Conservation (phyloP, 2,888 invertebrate species). For the Rhamnusium bicolor region DNA sequence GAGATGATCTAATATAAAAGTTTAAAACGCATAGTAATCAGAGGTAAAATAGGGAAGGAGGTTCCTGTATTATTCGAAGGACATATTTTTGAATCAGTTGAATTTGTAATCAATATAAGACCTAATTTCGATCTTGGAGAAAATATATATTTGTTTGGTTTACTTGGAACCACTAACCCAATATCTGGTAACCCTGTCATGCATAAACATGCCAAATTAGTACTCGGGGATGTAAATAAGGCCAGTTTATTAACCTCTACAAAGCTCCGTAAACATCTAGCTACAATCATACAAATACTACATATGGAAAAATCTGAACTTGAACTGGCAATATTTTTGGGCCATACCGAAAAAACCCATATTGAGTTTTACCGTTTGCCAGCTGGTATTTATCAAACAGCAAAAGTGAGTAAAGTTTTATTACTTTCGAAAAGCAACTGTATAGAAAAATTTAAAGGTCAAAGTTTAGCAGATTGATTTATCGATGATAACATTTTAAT, state of each 20-base stretch:
- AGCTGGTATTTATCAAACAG: conserved; percentile 49
- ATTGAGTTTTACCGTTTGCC: conserved; percentile 44
- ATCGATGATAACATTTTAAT: conserved; percentile 25
- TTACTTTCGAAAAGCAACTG: conserved; percentile 45
- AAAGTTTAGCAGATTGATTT: conserved; percentile 47
- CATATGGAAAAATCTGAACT: background rate
- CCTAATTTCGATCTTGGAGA: background rate
- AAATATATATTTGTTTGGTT: background rate
- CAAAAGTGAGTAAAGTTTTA: conserved; percentile 50
- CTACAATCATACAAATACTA: conserved; percentile 18
- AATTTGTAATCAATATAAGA: background rate
- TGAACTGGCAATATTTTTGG: conserved; percentile 22
- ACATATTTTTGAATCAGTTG: background rate
- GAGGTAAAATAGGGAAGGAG: background rate
- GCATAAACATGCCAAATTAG: conserved; percentile 1
- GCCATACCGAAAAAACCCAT: conserved; percentile 34
- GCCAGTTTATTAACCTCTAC: background rate
- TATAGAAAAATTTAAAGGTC: conserved; percentile 45
- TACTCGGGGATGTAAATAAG: background rate
- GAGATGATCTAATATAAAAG: background rate
- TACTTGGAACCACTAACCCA: background rate
- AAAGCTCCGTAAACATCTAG: conserved; percentile 7
- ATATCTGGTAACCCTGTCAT: background rate
- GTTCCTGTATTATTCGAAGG: background rate
- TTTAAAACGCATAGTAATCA: background rate